phyloP scores from a whole-genome alignment of 2,797 vertebrate genomes.

The Squalus acanthias region DNA sequence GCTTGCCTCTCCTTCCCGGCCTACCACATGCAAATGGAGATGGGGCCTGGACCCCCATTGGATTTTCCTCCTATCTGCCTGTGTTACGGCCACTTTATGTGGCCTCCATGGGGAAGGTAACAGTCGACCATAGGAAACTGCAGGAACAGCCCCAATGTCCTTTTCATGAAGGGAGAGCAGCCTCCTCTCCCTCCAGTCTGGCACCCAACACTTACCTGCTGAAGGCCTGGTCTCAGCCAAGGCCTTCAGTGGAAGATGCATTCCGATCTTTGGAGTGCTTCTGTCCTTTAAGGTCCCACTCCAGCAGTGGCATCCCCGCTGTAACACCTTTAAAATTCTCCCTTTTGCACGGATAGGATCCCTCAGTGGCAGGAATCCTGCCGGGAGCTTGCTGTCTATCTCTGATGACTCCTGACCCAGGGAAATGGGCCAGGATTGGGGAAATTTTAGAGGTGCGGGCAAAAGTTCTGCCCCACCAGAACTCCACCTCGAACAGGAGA shows the following conservation, averaged over 20 bases:
- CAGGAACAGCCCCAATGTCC: neutral
- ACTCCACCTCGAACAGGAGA: neutral
- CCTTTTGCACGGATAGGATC: neutral
- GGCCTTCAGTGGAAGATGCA: neutral
- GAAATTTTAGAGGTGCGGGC: neutral
- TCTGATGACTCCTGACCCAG: neutral
- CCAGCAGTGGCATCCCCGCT: neutral
- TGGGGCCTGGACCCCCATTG: no score
- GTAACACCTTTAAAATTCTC: neutral
- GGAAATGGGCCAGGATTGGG: neutral
- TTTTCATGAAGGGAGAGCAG: neutral
- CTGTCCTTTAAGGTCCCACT: neutral
- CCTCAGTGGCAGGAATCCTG: neutral
- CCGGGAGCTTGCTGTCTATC: neutral
- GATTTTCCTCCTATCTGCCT: no score
- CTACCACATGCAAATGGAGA: no score
- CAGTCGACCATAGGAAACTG: neutral
- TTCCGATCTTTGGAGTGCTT: neutral
- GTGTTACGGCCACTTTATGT: no score
- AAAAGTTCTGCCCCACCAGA: neutral
- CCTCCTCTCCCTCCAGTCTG: neutral
- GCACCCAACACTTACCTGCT: neutral
- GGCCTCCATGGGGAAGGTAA: no score
- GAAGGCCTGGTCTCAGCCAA: neutral
- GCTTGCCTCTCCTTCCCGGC: no score